phyloP scores from a whole-genome alignment of 92 coral and sea anemone species.

The Nematostella vectensis region DNA sequence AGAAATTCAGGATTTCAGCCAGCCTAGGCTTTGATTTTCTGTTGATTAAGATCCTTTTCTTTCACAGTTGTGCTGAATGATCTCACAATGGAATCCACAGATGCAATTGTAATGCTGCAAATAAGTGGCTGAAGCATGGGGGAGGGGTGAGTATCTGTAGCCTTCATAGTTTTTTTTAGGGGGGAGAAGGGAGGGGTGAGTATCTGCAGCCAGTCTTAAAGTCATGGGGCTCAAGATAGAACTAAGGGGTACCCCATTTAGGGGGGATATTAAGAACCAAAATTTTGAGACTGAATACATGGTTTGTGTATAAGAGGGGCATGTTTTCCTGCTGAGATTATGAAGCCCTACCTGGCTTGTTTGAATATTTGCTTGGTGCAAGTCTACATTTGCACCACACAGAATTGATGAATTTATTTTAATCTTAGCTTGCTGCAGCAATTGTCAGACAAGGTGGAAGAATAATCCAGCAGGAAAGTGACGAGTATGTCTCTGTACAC shows the following conservation, averaged over 20 bases:
- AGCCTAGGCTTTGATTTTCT: no score
- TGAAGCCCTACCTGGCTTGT: no score
- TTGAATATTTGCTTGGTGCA: not conserved
- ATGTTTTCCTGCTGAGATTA: no score
- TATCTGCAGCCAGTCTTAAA: not conserved
- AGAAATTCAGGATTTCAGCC: no score
- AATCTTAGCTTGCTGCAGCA: conserved; percentile 38
- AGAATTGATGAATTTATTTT: no score
- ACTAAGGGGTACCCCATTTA: no score
- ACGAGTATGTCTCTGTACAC: conserved; percentile 30
- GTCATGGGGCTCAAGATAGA: not conserved
- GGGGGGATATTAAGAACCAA: no score
- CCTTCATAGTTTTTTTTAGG: not conserved
- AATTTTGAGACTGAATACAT: no score
- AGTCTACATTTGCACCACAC: not conserved
- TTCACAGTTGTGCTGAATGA: conserved; percentile 63
- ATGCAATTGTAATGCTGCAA: conserved; percentile 91
- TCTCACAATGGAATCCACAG: conserved; percentile 75
- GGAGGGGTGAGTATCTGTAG: conserved; percentile 73
- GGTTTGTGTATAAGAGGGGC: no score
- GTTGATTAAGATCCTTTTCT: no score
- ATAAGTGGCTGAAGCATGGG: conserved; percentile 77
- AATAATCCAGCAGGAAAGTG: conserved; percentile 48
- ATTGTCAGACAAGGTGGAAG: conserved; percentile 48
- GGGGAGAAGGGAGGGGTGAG: no score